Percentiles rank a stretch among this genome's conserved stretches.
These are phyloP conservation scores for Rhorus exstirpatorius DNA, from an alignment of 2,888 invertebrate species.

Conservation along the genomic window DNA sequence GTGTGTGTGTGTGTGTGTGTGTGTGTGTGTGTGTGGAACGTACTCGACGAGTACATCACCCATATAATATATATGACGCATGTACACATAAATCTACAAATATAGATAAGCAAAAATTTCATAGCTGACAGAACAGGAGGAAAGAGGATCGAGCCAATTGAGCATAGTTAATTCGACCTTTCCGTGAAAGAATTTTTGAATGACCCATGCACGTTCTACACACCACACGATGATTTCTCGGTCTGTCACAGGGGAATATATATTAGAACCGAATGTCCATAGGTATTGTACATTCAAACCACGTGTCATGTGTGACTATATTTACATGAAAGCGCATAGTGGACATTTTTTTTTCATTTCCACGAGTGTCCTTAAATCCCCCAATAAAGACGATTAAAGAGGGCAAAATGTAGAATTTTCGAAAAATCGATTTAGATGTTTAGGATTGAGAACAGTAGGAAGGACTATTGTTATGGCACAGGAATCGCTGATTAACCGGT, in stretches of 20 bases:
- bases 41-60: not conserved
- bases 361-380: no score
- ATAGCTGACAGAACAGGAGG: constrained; percentile 45
- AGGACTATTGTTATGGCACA: no score
- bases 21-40: no score
- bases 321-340: not conserved
- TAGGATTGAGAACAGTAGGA: no score
- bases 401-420: no score
- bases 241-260: not conserved
- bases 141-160: constrained; percentile 68
- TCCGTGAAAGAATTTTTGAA: constrained; percentile 61
- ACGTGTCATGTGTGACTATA: no score
- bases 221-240: not conserved
- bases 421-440: no score
- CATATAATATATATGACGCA: not conserved
- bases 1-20: no score
- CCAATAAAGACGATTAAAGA: no score
- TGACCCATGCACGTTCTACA: constrained; percentile 1
- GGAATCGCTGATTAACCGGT: no score
- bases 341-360: no score
- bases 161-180: constrained; percentile 66
- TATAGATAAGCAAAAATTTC: constrained; percentile 13
- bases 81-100: constrained; percentile 10
- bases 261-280: constrained; percentile 25
- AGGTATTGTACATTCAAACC: not conserved